These are phyloP conservation scores for Drosophila kambysellisi DNA, from an alignment of 2,888 invertebrate species.

Conservation along the genomic window DNA sequence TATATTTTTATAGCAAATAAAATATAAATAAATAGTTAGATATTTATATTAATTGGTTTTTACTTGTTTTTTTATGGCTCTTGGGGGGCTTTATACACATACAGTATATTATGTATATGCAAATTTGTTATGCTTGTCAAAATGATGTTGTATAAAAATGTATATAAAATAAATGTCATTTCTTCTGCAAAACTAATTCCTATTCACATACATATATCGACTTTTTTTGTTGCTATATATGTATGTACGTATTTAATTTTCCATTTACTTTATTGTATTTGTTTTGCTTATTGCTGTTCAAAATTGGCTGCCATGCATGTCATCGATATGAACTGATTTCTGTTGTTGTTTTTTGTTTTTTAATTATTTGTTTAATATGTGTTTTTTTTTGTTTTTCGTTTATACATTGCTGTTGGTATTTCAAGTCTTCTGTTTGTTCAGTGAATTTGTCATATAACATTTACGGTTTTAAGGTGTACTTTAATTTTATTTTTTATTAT, in stretches of 20 bases:
- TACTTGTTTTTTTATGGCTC: slow-evolving; percentile 33
- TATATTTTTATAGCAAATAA: slow-evolving; percentile 2
- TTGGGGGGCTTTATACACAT: slow-evolving; percentile 11
- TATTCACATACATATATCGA: slow-evolving; percentile 29
- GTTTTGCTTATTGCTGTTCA: slow-evolving; percentile 58
- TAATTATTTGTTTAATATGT: slow-evolving; percentile 43
- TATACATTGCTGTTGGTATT: slow-evolving; percentile 65
- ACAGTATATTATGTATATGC: slow-evolving; percentile 11
- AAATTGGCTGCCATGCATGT: slow-evolving; percentile 51
- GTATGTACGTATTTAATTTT: slow-evolving; percentile 14
- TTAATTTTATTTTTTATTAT: slow-evolving; percentile 6
- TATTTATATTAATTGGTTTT: slow-evolving; percentile 17
- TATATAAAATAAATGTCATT: slow-evolving; percentile 77
- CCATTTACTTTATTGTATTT: slow-evolving; percentile 18
- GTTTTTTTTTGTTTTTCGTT: slow-evolving; percentile 35
- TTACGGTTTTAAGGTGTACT: slow-evolving; percentile 8
- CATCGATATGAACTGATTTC: slow-evolving; percentile 60
- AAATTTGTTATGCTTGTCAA: slow-evolving; percentile 30
- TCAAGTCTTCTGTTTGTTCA: slow-evolving; percentile 74
- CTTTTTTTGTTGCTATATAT: slow-evolving; percentile 13
- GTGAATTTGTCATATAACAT: slow-evolving; percentile 49
- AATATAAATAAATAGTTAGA: slow-evolving; percentile 10
- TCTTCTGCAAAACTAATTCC: slow-evolving; percentile 54
- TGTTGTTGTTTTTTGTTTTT: slow-evolving; percentile 38
- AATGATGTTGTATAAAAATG: slow-evolving; percentile 75